phyloP scores from a whole-genome alignment of 2,888 invertebrate genomes.

The Archaeoteleia sp. region DNA sequence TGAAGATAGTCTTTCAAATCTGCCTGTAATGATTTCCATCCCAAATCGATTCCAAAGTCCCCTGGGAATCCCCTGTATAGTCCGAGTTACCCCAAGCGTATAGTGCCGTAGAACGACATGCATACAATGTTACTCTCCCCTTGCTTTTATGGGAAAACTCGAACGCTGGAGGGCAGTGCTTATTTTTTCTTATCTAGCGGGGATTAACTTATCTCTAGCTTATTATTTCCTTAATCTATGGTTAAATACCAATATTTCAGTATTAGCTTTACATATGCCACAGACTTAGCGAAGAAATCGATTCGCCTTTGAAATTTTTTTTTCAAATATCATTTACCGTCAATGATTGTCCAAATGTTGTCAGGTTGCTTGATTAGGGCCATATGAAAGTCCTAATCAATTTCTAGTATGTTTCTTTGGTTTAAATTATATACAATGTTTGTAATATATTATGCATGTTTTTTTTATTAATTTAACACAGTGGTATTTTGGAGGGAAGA shows the following conservation, averaged over 20 bases:
- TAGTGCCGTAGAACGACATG: constrained; percentile 63
- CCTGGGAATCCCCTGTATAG: constrained; percentile 69
- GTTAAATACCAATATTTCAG: constrained; percentile 75
- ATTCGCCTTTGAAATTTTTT: constrained; percentile 39
- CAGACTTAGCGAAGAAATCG: constrained; percentile 42
- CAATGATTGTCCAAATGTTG: no score
- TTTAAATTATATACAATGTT: no score
- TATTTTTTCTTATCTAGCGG: constrained; percentile 66
- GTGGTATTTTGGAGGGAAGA: no score
- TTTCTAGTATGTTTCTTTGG: no score
- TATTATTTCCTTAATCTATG: constrained; percentile 74
- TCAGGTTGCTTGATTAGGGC: no score
- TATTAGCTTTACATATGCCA: constrained; percentile 62
- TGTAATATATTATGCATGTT: no score
- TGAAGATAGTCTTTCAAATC: constrained; percentile 74
- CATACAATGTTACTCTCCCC: constrained; percentile 62
- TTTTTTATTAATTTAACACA: no score
- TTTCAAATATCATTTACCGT: neutral
- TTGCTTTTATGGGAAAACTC: constrained; percentile 52
- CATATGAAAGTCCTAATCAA: no score
- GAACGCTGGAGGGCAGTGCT: constrained; percentile 54
- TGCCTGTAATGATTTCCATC: constrained; percentile 74
- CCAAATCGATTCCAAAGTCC: constrained; percentile 73
- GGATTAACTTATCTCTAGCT: constrained; percentile 74
- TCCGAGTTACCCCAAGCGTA: constrained; percentile 54